A percentile compares a stretch with the other conserved stretches of the same genome.
These are phyloP conservation scores for Jordanella pulchra DNA, from an alignment of 2,797 vertebrate genomes.

Conservation along the genomic window DNA sequence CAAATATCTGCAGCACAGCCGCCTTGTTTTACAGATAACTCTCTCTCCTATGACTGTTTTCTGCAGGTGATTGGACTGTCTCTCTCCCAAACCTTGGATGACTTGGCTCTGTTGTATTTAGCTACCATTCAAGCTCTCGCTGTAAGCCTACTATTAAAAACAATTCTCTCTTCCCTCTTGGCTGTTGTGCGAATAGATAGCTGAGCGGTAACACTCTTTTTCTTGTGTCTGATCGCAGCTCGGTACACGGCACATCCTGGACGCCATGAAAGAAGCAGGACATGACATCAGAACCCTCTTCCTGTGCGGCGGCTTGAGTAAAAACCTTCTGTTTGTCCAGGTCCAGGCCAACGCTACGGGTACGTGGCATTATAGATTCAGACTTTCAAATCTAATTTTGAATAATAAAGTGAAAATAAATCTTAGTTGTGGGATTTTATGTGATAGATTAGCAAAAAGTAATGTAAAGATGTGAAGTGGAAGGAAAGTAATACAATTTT, in stretches of 20 bases:
- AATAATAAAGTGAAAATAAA: too few relatives aligned
- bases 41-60: slow-evolving; percentile 22
- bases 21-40: neutral
- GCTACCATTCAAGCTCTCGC: slow-evolving; percentile 91
- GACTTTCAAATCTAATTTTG: neutral
- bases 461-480: too few relatives aligned
- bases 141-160: slow-evolving; percentile 81
- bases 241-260: slow-evolving; percentile 91
- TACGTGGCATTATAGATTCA: slow-evolving; percentile 40
- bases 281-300: slow-evolving; percentile 89
- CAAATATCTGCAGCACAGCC: neutral
- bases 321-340: slow-evolving; percentile 92
- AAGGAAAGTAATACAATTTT: too few relatives aligned
- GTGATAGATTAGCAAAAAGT: too few relatives aligned
- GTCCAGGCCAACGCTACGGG: slow-evolving; percentile 91
- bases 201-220: slow-evolving; percentile 7
- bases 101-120: slow-evolving; percentile 92
- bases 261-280: slow-evolving; percentile 87
- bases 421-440: too few relatives aligned
- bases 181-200: neutral
- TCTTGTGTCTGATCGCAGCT: slow-evolving; percentile 76
- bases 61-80: slow-evolving; percentile 88
- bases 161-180: slow-evolving; percentile 12
- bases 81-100: slow-evolving; percentile 87
- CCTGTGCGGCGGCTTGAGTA: slow-evolving; percentile 94